Evolutionary conservation across 2,888 invertebrate species (phyloP).

Genomic region (Venusia cambrica): DNA sequence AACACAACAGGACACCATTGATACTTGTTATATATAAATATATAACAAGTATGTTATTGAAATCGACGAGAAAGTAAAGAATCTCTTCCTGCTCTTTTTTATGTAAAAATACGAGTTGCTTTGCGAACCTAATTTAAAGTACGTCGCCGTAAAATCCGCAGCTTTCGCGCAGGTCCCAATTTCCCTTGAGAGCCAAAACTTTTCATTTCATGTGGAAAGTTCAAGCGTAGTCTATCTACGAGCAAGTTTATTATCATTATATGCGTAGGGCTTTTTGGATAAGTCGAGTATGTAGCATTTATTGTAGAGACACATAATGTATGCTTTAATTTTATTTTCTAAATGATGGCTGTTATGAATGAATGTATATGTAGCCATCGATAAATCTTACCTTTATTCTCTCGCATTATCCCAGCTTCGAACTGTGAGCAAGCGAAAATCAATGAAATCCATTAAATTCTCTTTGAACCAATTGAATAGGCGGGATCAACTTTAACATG

Average conservation of each 20-base stretch:
- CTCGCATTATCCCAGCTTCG: conserved; percentile 17
- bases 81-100: too few species aligned
- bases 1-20: too few species aligned
- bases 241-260: too few species aligned
- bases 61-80: too few species aligned
- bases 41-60: too few species aligned
- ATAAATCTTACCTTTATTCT: conserved; percentile 13
- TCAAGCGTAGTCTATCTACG: conserved; percentile 2
- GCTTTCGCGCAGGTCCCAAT: conserved; percentile 1
- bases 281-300: too few species aligned
- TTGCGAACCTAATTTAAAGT: too few species aligned
- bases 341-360: conserved; percentile 1
- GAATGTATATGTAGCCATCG: conserved; percentile 1
- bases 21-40: too few species aligned
- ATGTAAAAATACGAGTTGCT: too few species aligned
- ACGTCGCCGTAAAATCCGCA: neutral
- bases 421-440: conserved; percentile 28
- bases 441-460: conserved; percentile 33
- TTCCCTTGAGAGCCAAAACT: conserved; percentile 1
- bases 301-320: too few species aligned
- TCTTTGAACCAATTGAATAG: conserved; percentile 32
- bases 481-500: conserved; percentile 42
- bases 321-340: conserved; percentile 1
- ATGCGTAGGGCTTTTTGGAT: neutral
- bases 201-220: neutral